A percentile compares a stretch with the other conserved stretches of the same genome.
phyloP scores from a whole-genome alignment of 2,888 invertebrate species.

The Scaptomyza parva region DNA sequence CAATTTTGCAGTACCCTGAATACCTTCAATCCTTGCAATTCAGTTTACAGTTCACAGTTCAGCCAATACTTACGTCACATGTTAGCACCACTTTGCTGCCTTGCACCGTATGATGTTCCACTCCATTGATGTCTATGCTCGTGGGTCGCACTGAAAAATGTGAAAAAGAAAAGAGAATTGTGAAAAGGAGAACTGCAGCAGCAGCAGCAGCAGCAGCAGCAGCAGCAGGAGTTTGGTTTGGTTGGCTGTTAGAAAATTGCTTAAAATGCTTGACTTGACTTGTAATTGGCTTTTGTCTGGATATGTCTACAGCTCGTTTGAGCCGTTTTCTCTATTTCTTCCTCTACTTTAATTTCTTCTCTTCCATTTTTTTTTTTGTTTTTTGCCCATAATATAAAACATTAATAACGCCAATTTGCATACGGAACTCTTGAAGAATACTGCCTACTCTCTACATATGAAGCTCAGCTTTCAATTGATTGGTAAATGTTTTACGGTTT shows the following conservation, averaged over 20 bases:
- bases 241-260: conserved; percentile 57
- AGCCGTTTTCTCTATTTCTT: conserved; percentile 20
- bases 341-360: background rate
- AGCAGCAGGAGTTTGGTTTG: conserved; percentile 23
- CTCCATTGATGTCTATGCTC: conserved; percentile 90
- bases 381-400: conserved; percentile 60
- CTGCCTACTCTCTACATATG: conserved; percentile 22
- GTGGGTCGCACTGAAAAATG: conserved; percentile 91
- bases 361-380: conserved; percentile 6
- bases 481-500: conserved; percentile 33
- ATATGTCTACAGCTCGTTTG: conserved; percentile 24
- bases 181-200: conserved; percentile 2
- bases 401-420: conserved; percentile 72
- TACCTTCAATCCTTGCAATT: background rate
- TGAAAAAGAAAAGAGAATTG: conserved; percentile 30
- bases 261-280: conserved; percentile 50
- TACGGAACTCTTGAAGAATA: conserved; percentile 24
- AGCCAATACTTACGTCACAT: conserved; percentile 86
- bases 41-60: conserved; percentile 20
- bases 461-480: conserved; percentile 28
- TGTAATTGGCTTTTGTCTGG: conserved; percentile 68
- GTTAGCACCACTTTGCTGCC: conserved; percentile 92
- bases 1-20: no score
- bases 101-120: conserved; percentile 91
- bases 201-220: background rate